Evolutionary conservation across 2,797 vertebrate species (phyloP), one percentile per base, ranked within the genome.

Genomic region (Mallotus villosus): DNA sequence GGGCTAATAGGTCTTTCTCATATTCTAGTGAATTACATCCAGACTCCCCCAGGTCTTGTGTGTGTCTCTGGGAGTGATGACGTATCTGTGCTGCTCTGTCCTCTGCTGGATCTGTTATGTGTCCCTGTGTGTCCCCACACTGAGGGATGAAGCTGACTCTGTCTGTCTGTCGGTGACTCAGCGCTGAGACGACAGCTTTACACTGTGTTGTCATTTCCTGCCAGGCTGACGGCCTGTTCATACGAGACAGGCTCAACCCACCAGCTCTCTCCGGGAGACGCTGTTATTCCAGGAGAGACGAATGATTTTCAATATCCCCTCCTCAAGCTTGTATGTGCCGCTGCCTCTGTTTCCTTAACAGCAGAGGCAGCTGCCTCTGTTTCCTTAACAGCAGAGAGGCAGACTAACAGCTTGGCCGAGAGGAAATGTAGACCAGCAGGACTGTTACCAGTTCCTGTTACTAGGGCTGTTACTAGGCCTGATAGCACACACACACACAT

Each of bases 281-380:
- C 53, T 74, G 32, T 84, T 84, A 73, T 81, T 82, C 68, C 74
- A 76, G 68, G 72, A 78, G 66, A 78, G 62, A 75, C 63, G 81
- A 73, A 79, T 77, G 22, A 68, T 49, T 63, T 69, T 67, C 66
- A 55, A 59, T 74, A 78, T 69, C 22, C 72, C 71, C 53, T 55
- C 70, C 49, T 51, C 62, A 68, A 58, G 71, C 51, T n/a, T n/a
- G n/a, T n/a, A n/a, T n/a, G n/a, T n/a, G n/a, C n/a, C n/a, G n/a
- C 86, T 78, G 80, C 82, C 78, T 83, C 84, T 83, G 80, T 80
- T 87, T 89, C 74, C 84, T 60, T 29, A 29, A 87, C 89, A 83
- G 78, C 83, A 75, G 22, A 57, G 22, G 68, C 81, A 84, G 83
- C 86, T 78, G 79, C 82, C 78, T 83, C 85, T 83, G 80, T 80